Evolutionary conservation across 1,140 invertebrate genomes (phyloP), one percentile per base, ranked within the genome.

Genomic region (Helicorthomorpha holstii): DNA sequence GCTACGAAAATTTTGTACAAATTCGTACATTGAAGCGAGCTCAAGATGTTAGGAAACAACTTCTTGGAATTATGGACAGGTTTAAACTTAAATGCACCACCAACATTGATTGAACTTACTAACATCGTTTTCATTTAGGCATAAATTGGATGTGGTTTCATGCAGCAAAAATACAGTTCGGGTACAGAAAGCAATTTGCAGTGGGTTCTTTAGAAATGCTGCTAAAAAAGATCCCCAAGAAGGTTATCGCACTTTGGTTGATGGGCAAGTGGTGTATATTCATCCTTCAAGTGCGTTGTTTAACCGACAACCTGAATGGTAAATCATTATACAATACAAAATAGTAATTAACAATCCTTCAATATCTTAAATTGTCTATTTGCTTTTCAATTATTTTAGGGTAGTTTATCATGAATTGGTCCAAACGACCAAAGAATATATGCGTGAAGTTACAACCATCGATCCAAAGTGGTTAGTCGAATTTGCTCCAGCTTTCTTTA

Each of bases 391-490:
- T 59, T 61, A 59, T 72, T 69, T 29, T 63, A 85, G 83, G 85
- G 91, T 98, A 0, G 88, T 99, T 48, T 99, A 98, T 65, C 93
- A 99, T 64, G 95, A 99, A 68, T 67, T 99, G 48, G 93, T 99
- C 1, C 85, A 98, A 67, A 99, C 96, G 0, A 98, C 96, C 0
- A 98, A 99, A 63, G 96, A 98, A 68, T 99, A 98, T 64, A 98
- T 99, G 96, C 75, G 94, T 44, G 92, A 98, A 69, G 93, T 98
- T 1, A 98, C 93, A 0, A 90, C 92, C 0, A 97, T 98, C 43
- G 96, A 99, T 73, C 92, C 96, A 0, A 95, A 96, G 69, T 99
- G 96, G 96, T 70, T 99, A 23, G 93, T 98, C 1, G 95, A 99
- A 67, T 98, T 95, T 69, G 96, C 96, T 0, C 92, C 94, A 0